Percentiles rank a stretch among this genome's conserved stretches.
Evolutionary conservation across 2,888 invertebrate species (phyloP).

Genomic region (Tetanocera ferruginea): DNA sequence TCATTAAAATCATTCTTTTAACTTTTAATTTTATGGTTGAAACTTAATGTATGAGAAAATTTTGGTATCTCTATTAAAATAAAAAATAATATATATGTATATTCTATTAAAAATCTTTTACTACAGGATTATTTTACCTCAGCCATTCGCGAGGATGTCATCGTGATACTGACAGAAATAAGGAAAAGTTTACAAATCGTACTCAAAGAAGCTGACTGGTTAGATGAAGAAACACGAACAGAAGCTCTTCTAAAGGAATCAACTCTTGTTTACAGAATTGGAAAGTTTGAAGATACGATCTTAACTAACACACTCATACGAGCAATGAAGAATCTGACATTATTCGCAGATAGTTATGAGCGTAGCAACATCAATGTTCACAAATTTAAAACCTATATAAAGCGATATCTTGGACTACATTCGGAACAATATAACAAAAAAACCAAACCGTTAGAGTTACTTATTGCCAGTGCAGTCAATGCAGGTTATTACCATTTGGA

Average conservation of each 20-base stretch:
- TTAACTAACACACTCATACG: conserved; percentile 52
- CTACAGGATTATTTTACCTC: conserved; percentile 56
- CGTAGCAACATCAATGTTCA: conserved; percentile 55
- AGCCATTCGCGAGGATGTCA: conserved; percentile 53
- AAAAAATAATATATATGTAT: too few species aligned
- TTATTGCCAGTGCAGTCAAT: conserved; percentile 61
- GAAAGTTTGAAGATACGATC: conserved; percentile 52
- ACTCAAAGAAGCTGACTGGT: conserved; percentile 59
- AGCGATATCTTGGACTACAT: conserved; percentile 56
- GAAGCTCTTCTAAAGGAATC: conserved; percentile 61
- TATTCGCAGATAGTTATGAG: conserved; percentile 53
- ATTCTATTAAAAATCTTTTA: too few species aligned
- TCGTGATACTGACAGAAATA: conserved; percentile 56
- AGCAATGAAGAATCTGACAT: too few species aligned
- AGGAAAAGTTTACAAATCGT: conserved; percentile 54
- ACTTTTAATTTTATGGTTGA: too few species aligned
- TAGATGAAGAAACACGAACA: conserved; percentile 59
- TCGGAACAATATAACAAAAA: conserved; percentile 48
- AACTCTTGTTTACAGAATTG: conserved; percentile 53
- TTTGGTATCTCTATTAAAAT: too few species aligned
- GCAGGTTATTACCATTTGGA: conserved; percentile 63
- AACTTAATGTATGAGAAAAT: too few species aligned
- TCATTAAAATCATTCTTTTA: too few species aligned
- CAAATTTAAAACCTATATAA: conserved; percentile 50
- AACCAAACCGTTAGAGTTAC: conserved; percentile 58